phyloP scores from a whole-genome alignment of 35 echinoderm and acorn worm species.

The Acanthaster planci region DNA sequence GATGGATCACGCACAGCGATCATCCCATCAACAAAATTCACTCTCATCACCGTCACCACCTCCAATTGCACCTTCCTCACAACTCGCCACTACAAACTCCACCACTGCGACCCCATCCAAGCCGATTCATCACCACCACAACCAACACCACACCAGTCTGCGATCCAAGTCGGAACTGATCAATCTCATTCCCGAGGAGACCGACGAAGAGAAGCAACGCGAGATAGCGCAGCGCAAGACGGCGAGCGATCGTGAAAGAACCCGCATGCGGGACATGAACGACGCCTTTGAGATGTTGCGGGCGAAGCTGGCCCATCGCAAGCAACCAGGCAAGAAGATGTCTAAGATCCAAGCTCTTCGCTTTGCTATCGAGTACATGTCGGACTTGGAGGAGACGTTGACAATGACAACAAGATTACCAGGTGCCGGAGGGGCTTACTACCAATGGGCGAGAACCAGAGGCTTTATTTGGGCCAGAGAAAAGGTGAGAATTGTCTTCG shows the following conservation, averaged over 20 bases:
- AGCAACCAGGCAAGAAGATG: conserved; percentile 97
- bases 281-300: conserved; percentile 91
- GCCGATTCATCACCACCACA: not conserved
- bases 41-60: conserved; percentile 4
- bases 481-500: conserved; percentile 56
- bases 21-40: not conserved
- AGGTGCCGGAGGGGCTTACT: conserved; percentile 76
- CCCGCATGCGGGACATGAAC: conserved; percentile 99
- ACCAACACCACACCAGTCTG: not conserved
- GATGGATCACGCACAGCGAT: not conserved
- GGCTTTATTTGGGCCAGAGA: conserved; percentile 96
- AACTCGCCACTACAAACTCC: not conserved
- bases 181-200: conserved; percentile 7
- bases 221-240: conserved; percentile 96
- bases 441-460: conserved; percentile 94
- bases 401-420: conserved; percentile 82
- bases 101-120: not conserved
- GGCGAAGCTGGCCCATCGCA: conserved; percentile 80
- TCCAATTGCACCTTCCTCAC: not conserved
- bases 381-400: conserved; percentile 87
- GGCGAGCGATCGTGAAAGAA: conserved; percentile 90
- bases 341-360: conserved; percentile 94
- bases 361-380: conserved; percentile 95
- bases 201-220: conserved; percentile 72
- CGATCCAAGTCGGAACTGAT: not conserved